phyloP scores from a whole-genome alignment of 92 coral and sea anemone species.

The Muricea muricata region DNA sequence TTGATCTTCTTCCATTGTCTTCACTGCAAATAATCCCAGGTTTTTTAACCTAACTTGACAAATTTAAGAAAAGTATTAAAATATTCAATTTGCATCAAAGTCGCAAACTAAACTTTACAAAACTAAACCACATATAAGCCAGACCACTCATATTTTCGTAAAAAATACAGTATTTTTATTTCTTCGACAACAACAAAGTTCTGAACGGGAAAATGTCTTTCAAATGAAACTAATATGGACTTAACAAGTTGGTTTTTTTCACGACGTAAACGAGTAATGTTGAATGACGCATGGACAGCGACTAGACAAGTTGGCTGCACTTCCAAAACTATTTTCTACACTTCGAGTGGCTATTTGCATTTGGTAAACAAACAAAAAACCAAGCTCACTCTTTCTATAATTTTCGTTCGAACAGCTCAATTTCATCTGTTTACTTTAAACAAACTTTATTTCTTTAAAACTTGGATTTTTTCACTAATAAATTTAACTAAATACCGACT shows the following conservation, averaged over 20 bases:
- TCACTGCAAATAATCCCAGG: no score
- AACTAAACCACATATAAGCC: no score
- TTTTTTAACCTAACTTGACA: no score
- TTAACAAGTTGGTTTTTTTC: background rate
- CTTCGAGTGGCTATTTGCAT: background rate
- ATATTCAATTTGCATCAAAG: no score
- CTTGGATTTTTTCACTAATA: background rate
- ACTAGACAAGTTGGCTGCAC: slow-evolving; percentile 8
- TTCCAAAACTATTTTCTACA: background rate
- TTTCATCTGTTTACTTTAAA: background rate
- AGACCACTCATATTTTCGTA: no score
- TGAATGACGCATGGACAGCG: background rate
- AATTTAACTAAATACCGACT: no score
- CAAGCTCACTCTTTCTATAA: no score
- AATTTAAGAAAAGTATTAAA: no score
- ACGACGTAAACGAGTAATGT: background rate
- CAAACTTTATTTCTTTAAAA: background rate
- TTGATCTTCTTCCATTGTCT: no score
- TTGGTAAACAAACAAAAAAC: no score
- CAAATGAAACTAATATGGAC: background rate
- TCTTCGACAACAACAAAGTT: background rate
- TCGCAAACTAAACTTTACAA: no score
- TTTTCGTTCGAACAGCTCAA: background rate
- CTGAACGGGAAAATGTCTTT: background rate
- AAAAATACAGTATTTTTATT: no score